Evolutionary conservation across 2,888 invertebrate genomes (phyloP), one percentile per base, ranked within the genome.

Genomic region (Endomychus coccineus): DNA sequence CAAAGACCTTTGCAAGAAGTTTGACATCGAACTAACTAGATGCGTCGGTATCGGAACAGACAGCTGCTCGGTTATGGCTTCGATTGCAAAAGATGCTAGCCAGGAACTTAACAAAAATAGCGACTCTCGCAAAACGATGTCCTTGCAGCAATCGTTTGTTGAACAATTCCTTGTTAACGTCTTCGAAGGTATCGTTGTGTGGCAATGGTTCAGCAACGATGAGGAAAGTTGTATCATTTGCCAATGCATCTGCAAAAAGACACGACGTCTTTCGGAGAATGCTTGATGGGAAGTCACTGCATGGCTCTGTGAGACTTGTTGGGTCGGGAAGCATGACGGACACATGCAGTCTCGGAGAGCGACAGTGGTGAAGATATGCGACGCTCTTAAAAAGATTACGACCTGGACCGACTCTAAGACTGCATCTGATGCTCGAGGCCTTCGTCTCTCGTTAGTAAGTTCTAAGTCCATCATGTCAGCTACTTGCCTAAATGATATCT

Each of bases 191-290:
- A 12, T 9, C 13, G 12, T 27, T 14, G 9, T 27, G 27, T 12
- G 13, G 27, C 12, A 27, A 27, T 12, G 16, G 16, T 10, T 28
- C 28, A 9, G 28, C 16, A 5, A 28, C 28, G 10, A 28, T 28
- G 28, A 28, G 28, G 16, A 28, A 28, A 15, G 28, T 28, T 28
- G 15, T 28, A 4, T 15, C 28, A 28, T 15, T 13, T 11, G 28
- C 28, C 28, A 28, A 28, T 28, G 28, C 28, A 28, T 28, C 28
- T 6, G 28, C 28, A 7, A 28, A 28, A 16, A 28, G 28, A n/a
- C 28, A 28, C n/a, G n/a, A n/a, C n/a, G n/a, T n/a, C n/a, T n/a
- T n/a, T n/a, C n/a, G n/a, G n/a, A n/a, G n/a, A n/a, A n/a, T n/a
- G n/a, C n/a, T n/a, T n/a, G n/a, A n/a, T n/a, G n/a, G n/a, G n/a